Evolutionary conservation across 2,113 vertebrate genomes (phyloP).

Genomic region (Morone saxatilis): DNA sequence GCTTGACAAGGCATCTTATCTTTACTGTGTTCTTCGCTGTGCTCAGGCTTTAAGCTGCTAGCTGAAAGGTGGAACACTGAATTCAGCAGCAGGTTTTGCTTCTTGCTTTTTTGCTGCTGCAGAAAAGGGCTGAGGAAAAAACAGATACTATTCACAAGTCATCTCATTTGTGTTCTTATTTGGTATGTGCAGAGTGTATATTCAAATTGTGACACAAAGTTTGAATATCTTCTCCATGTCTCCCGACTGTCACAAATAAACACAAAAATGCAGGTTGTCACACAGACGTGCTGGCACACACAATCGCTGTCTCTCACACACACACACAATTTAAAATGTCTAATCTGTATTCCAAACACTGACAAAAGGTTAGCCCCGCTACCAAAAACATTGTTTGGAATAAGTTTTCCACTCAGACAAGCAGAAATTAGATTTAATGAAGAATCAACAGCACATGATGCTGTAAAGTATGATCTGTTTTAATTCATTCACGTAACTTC

Average conservation of each 20-base stretch:
- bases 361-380: slow-evolving; percentile 36
- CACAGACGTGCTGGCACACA: neutral
- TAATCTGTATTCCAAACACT: slow-evolving; percentile 64
- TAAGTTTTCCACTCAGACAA: slow-evolving; percentile 38
- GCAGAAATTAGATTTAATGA: slow-evolving; percentile 24
- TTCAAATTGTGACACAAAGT: slow-evolving; percentile 49
- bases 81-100: slow-evolving; percentile 60
- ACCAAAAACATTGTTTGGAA: slow-evolving; percentile 29
- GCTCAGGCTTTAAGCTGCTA: slow-evolving; percentile 63
- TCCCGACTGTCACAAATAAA: neutral
- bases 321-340: slow-evolving; percentile 20
- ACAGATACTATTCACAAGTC: slow-evolving; percentile 34
- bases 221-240: slow-evolving; percentile 28
- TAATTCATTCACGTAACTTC: neutral
- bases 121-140: slow-evolving; percentile 45
- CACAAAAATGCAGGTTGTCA: slow-evolving; percentile 23
- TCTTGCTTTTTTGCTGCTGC: slow-evolving; percentile 5
- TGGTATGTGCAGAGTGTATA: slow-evolving; percentile 40
- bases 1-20: slow-evolving; percentile 73
- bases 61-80: slow-evolving; percentile 59
- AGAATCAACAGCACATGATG: neutral
- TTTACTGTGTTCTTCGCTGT: slow-evolving; percentile 58
- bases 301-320: neutral
- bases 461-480: neutral
- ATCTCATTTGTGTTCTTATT: slow-evolving; percentile 59